phyloP scores from a whole-genome alignment of 1,140 invertebrate species.

The Ridgeia piscesae region DNA sequence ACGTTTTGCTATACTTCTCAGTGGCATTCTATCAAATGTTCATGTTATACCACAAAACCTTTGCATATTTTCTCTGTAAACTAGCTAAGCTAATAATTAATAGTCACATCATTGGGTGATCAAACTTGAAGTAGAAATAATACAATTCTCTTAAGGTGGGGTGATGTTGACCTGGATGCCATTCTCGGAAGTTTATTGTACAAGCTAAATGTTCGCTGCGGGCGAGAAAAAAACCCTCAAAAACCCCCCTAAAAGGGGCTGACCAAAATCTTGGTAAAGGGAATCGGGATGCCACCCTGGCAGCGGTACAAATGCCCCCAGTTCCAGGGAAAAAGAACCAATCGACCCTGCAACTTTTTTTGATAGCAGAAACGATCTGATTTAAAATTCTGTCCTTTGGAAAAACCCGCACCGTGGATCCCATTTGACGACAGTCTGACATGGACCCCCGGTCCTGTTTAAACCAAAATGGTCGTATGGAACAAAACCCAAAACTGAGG shows the following conservation, averaged over 20 bases:
- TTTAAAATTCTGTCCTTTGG: not conserved
- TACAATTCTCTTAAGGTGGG: not conserved
- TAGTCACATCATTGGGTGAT: not conserved
- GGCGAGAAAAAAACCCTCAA: not conserved
- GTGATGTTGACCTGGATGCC: slow-evolving; percentile 90
- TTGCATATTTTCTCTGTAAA: not conserved
- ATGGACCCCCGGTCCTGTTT: not conserved
- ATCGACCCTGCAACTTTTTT: not conserved
- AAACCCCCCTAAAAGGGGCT: not conserved
- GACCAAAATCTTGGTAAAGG: slow-evolving; percentile 59
- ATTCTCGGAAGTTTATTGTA: slow-evolving; percentile 86
- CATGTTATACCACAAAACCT: not conserved
- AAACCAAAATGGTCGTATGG: not conserved
- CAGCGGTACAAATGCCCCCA: not conserved
- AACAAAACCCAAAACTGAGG: not conserved
- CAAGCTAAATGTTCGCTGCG: slow-evolving; percentile 43
- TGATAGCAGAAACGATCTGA: not conserved
- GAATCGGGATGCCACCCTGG: not conserved
- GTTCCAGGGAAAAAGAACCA: not conserved
- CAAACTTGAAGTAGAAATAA: not conserved
- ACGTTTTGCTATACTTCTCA: not conserved
- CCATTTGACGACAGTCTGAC: slow-evolving; percentile 8
- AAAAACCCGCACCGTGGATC: not conserved
- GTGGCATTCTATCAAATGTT: not conserved
- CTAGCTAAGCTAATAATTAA: not conserved